Base-by-base conservation (phyloP, 2,797 vertebrate species). In the Sus cebifrons region DNA sequence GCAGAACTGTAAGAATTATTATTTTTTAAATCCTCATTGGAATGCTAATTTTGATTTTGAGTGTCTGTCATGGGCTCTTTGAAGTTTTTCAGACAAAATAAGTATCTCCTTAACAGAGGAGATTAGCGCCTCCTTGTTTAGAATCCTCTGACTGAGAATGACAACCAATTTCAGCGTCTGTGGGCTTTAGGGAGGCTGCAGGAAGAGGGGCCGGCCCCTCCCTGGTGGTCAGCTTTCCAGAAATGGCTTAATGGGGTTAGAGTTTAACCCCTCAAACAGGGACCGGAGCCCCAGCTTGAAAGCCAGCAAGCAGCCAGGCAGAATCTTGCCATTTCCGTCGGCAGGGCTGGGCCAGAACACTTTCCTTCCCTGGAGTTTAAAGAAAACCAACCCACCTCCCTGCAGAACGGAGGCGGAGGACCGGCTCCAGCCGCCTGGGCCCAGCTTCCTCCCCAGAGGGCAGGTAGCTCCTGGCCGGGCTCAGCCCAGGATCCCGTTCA, bases 31-130 rank as follows among this genome's bases (percentile, higher is more conserved):
- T 98, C 98, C 98, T 98, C 97, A 99, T 98, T 99, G 98, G 98
- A 98, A 98, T 99, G 98, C 98, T 99, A 99, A 99, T 99, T 99
- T 99, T 99, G 97, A 98, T 99, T 99, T 98, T 99, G 98, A 99
- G 98, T 98, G 98, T 99, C 98, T 99, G 99, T 99, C 98, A 98
- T 68, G 96, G 98, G 97, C 98, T 97, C 98, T 99, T 99, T 99
- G 99, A 99, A 99, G 99, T 99, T 99, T 99, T 98, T 98, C 98
- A 98, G 98, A 99, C 98, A 99, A 99, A 99, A 98, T 98, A 98
- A 98, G 98, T 98, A 99, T 99, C 98, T 98, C 98, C 98, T 98
- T 99, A 99, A 99, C 98, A 98, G 98, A 99, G 97, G 97, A 98
- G 99, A 99, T 99, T 99, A 99, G 98, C 93, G 98, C 97, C 98